Percentiles rank a stretch among this genome's conserved stretches.
Conservation (phyloP, 2,113 vertebrate genomes). For the Nestor notabilis region DNA sequence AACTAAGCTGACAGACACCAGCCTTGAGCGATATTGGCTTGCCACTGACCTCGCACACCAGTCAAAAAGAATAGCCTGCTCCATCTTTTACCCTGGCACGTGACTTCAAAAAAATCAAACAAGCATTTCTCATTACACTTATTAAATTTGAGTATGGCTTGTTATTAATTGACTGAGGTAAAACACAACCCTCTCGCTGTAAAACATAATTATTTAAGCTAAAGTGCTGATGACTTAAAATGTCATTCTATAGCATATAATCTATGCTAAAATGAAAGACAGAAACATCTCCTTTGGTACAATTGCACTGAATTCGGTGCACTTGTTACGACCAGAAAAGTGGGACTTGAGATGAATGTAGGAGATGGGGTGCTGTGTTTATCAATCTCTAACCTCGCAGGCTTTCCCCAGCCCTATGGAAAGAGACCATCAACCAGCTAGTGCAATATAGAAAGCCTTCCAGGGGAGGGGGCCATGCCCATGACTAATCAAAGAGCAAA, state of each 20-base stretch:
- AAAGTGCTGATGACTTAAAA: constrained; percentile 63
- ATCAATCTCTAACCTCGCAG: background rate
- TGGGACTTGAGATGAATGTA: background rate
- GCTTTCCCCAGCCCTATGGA: background rate
- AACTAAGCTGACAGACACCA: constrained; percentile 13
- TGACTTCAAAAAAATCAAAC: constrained; percentile 66
- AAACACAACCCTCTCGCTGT: constrained; percentile 42
- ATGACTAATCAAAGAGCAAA: background rate
- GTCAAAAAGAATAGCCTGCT: constrained; percentile 5
- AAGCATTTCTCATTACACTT: constrained; percentile 64
- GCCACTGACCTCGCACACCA: background rate
- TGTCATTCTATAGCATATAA: constrained; percentile 19
- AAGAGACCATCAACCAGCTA: background rate
- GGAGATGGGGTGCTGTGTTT: background rate
- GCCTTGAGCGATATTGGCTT: background rate
- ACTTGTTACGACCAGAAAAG: background rate
- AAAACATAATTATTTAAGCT: constrained; percentile 60
- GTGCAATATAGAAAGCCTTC: background rate
- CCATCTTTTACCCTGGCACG: constrained; percentile 21
- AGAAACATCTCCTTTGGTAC: constrained; percentile 6
- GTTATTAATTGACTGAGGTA: constrained; percentile 65
- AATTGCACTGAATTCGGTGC: background rate
- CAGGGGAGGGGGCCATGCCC: background rate
- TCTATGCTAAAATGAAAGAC: constrained; percentile 39
- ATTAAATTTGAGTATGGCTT: constrained; percentile 56